Conservation (phyloP, 2,797 vertebrate species). For the Poecilia velifera region DNA sequence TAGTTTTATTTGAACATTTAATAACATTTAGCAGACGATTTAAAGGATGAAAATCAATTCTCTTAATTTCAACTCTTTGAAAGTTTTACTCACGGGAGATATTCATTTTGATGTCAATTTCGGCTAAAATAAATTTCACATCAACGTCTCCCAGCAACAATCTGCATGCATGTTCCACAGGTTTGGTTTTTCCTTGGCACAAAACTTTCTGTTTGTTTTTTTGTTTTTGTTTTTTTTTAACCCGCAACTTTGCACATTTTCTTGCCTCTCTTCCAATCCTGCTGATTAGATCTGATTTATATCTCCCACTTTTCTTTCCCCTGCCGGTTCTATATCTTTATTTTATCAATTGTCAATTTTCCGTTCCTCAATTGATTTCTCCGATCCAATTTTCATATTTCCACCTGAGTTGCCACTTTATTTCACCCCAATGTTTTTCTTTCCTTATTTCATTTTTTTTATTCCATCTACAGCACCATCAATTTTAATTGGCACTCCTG, state of each 20-base stretch:
- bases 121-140: slow-evolving; percentile 46
- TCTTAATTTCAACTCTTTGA: not conserved
- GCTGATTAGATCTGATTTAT: slow-evolving; percentile 59
- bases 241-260: slow-evolving; percentile 14
- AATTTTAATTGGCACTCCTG: not conserved
- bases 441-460: not conserved
- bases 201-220: slow-evolving; percentile 3
- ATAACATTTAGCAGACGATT: not conserved
- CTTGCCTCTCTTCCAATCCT: slow-evolving; percentile 55
- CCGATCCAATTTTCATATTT: slow-evolving; percentile 17
- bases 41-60: not conserved
- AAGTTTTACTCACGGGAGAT: slow-evolving; percentile 13
- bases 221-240: not conserved
- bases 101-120: slow-evolving; percentile 43
- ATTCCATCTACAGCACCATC: not conserved
- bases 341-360: slow-evolving; percentile 22
- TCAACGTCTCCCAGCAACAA: slow-evolving; percentile 9
- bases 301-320: slow-evolving; percentile 15
- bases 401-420: slow-evolving; percentile 3
- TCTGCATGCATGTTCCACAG: slow-evolving; percentile 33
- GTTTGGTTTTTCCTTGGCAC: slow-evolving; percentile 36
- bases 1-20: not conserved
- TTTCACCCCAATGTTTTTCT: not conserved
- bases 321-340: slow-evolving; percentile 3
- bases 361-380: slow-evolving; percentile 22